Evolutionary conservation across 2,113 vertebrate genomes (phyloP), one percentile per base, ranked within the genome.

Genomic region (Grantiella picta): DNA sequence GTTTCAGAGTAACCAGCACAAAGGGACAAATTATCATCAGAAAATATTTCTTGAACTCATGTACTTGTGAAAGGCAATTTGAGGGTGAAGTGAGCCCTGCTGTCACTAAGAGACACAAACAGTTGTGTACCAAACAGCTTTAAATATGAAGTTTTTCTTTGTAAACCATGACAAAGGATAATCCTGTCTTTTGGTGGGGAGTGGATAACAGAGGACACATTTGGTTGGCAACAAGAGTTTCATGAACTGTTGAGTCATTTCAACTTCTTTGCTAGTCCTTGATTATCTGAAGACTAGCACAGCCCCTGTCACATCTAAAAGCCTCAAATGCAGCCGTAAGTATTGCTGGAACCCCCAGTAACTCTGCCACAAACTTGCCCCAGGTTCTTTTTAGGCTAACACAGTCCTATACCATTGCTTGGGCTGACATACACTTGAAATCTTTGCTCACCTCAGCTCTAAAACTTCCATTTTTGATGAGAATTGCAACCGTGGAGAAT

Each of bases 391-490:
- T 80, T 28, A 53, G 29, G 15, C 15, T 73, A 22, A 45, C 3
- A 22, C 0, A 0, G 6, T 42, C 8, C 20, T 40, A 10, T 0
- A 0, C 7, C 12, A 14, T 28, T 45, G 8, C 12, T 70, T 69
- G 31, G n/a, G 3, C 15, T 66, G 19, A 63, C 10, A 27, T 52
- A 33, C 13, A 24, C 11, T 19, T 16, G 11, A 53, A 27, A 29
- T 56, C 4, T 3, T 77, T 66, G 22, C 5, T 61, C 28, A 66
- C 5, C 2, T 6, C 8, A 70, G 15, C 19, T 66, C 19, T 61
- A 83, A 81, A 78, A 78, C 7, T 61, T 1, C 0, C 5, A 53
- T 90, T 89, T 90, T 64, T 64, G 3, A 20, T 70, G 56, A 84
- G 20, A 78, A 44, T 7, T 84, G 5, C 33, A 73, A 16, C 7